Percentiles rank a stretch among this genome's conserved stretches.
Conservation (phyloP, 1,140 invertebrate genomes). For the Oryzaephilus surinamensis region DNA sequence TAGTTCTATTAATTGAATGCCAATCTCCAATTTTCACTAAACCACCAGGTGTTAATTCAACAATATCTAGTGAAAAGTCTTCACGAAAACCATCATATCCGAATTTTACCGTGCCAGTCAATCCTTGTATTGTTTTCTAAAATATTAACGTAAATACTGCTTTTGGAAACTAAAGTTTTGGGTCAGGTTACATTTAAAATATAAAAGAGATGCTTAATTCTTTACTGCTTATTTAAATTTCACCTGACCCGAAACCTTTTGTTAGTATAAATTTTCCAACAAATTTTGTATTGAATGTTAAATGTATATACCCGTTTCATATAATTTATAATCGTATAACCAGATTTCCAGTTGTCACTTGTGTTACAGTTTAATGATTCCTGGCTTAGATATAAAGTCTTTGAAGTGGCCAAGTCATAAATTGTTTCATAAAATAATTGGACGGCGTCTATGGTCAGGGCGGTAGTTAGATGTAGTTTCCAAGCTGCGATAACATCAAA, state of each 20-base stretch:
- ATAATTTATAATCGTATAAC: slow-evolving; percentile 75
- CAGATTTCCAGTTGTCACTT: slow-evolving; percentile 65
- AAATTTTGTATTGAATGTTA: slow-evolving; percentile 30
- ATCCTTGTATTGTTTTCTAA: slow-evolving; percentile 45
- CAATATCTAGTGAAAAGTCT: slow-evolving; percentile 67
- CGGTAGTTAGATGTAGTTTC: slow-evolving; percentile 40
- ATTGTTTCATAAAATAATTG: slow-evolving; percentile 61
- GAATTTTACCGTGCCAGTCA: slow-evolving; percentile 76
- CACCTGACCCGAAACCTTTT: too few species aligned
- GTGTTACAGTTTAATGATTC: slow-evolving; percentile 54
- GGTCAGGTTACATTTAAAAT: neutral
- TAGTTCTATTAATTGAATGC: slow-evolving; percentile 47
- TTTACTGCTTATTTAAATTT: neutral
- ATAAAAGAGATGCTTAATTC: too few species aligned
- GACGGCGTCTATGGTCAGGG: slow-evolving; percentile 69
- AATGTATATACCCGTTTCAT: slow-evolving; percentile 83
- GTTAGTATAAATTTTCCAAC: neutral
- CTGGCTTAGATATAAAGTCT: slow-evolving; percentile 31
- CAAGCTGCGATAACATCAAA: slow-evolving; percentile 7
- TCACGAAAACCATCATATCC: slow-evolving; percentile 73
- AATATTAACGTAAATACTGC: slow-evolving; percentile 4
- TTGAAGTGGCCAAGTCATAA: slow-evolving; percentile 42
- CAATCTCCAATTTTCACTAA: slow-evolving; percentile 63
- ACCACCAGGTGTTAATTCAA: slow-evolving; percentile 58
- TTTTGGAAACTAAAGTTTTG: too few species aligned